Evolutionary conservation across 1,140 invertebrate species (phyloP), one percentile per base, ranked within the genome.

Genomic region (Drosophila willistoni): DNA sequence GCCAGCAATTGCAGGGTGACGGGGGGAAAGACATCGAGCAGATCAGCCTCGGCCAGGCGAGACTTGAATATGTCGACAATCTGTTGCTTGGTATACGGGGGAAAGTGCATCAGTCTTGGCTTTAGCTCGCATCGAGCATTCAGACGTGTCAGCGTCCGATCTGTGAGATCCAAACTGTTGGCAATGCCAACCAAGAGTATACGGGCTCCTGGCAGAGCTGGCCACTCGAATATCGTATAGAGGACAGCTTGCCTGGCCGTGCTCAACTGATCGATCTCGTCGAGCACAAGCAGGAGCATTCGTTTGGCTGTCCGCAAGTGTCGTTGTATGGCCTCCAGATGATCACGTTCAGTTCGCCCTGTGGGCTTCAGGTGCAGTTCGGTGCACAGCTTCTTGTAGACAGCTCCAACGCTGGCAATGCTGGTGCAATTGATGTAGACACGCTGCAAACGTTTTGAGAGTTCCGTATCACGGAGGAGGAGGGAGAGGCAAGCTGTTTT

Each of bases 191-290:
- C 94, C 2, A 99, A 93, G 68, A 99, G 94, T 0, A 99, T 86
- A 57, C 95, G 95, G 0, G 96, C 96, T 36, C 94, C 93, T 0
- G 92, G 77, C 47, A 95, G 91, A 0, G 95, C 93, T 0, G 98
- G 97, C 97, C 98, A 99, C 90, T 98, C 97, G 92, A 99, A 99
- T 72, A 99, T 95, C 1, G 95, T 96, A 92, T 99, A 99, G 12
- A 99, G 92, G 22, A 99, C 95, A 3, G 97, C 95, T 81, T 99
- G 97, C 19, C 96, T 95, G 90, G 96, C 96, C 0, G 80, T 91
- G 57, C 86, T 79, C 7, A 99, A 92, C 90, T 99, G 97, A 93
- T 99, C 98, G 64, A 99, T 97, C 94, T 99, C 98, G 92, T 99
- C 98, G 14, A 99, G 92, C n/a, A 99, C 95, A 19, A 99, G 84